Evolutionary conservation across 23 tunicate genomes (phyloP).

Genomic region (Aplidium turbinatum): DNA sequence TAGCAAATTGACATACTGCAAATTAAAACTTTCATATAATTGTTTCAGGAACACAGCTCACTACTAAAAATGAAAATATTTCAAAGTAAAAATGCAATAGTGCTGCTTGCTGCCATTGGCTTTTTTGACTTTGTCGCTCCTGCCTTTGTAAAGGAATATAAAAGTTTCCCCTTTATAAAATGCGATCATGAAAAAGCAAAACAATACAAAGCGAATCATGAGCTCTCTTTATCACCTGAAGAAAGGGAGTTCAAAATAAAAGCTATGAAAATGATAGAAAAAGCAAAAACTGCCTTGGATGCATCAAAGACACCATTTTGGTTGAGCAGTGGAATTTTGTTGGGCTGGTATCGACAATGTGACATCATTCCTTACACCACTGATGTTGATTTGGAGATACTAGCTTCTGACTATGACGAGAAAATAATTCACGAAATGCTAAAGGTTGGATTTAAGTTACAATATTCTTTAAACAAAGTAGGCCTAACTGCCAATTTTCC

Average conservation of each 20-base stretch:
- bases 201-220: conserved; percentile 19
- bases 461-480: conserved; percentile 34
- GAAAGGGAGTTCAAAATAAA: conserved; percentile 22
- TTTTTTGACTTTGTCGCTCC: too few relatives aligned
- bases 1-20: too few relatives aligned
- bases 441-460: conserved; percentile 28
- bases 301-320: conserved; percentile 54
- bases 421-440: conserved; percentile 41
- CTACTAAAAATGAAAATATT: too few relatives aligned
- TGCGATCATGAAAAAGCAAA: conserved; percentile 55
- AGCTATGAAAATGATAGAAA: conserved; percentile 18
- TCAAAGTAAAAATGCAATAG: too few relatives aligned
- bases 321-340: conserved; percentile 62
- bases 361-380: conserved; percentile 58
- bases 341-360: conserved; percentile 83
- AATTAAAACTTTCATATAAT: too few relatives aligned
- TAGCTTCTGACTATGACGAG: conserved; percentile 26
- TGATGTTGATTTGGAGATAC: conserved; percentile 58
- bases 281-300: conserved; percentile 54
- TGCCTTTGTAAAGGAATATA: conserved; percentile 48
- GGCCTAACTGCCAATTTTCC: conserved; percentile 55
- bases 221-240: neutral
- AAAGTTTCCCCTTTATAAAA: conserved; percentile 57
- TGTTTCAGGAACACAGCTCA: too few relatives aligned
- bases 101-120: too few relatives aligned